Conservation (phyloP, 2,113 vertebrate species). For the Sprattus sprattus region DNA sequence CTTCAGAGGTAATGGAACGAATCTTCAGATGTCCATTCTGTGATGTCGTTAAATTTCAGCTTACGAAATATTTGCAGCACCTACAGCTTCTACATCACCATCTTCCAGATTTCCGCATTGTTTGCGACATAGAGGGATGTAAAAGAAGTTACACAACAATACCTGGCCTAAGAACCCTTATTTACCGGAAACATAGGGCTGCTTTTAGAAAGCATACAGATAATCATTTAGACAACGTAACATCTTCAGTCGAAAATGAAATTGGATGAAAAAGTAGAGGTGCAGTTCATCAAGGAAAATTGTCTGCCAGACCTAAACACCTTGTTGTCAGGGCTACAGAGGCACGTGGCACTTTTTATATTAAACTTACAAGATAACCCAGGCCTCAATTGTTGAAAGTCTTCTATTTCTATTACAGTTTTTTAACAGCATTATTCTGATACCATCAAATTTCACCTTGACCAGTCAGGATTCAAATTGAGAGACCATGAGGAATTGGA, state of each 20-base stretch:
- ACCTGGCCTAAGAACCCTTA: background rate
- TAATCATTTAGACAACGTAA: background rate
- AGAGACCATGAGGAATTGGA: constrained; percentile 27
- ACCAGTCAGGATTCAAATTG: constrained; percentile 26
- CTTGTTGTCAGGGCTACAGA: constrained; percentile 28
- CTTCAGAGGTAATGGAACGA: background rate
- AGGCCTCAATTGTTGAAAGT: constrained; percentile 29
- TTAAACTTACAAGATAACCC: background rate
- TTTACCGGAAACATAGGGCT: background rate
- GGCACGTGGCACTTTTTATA: constrained; percentile 28
- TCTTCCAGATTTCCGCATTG: background rate
- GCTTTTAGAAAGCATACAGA: background rate
- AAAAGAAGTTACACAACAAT: background rate
- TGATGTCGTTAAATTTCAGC: background rate
- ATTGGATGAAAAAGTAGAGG: background rate
- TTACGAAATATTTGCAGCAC: background rate
- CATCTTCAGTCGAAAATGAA: background rate
- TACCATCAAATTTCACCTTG: constrained; percentile 4
- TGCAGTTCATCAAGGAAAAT: background rate
- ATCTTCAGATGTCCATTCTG: background rate
- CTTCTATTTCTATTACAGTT: constrained; percentile 26
- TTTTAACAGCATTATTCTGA: constrained; percentile 23
- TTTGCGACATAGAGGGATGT: background rate
- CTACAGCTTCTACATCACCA: background rate
- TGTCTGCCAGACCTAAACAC: background rate